These are phyloP conservation scores for Lysandra coridon DNA, from an alignment of 2,888 invertebrate genomes.

Conservation along the genomic window DNA sequence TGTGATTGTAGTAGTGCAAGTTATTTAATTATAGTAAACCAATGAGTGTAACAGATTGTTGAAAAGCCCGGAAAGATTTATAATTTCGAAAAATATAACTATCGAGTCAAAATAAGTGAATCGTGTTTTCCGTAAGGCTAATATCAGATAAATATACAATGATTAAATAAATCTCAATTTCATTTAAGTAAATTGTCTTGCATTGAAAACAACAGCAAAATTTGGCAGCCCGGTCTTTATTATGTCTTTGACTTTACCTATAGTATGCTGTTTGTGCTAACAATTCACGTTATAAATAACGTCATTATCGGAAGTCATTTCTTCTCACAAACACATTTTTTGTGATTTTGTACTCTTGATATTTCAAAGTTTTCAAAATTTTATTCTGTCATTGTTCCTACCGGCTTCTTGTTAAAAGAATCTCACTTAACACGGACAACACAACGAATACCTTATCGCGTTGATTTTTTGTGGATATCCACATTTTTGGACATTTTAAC, in stretches of 20 bases:
- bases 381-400: not conserved
- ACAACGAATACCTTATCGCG: not conserved
- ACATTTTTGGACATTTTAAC: too few species aligned
- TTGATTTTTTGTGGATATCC: not conserved
- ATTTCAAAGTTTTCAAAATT: not conserved
- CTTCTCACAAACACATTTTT: not conserved
- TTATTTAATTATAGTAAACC: too few species aligned
- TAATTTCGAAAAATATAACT: too few species aligned
- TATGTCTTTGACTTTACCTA: not conserved
- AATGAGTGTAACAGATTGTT: too few species aligned
- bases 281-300: constrained; percentile 12
- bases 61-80: too few species aligned
- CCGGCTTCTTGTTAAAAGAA: not conserved
- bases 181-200: too few species aligned
- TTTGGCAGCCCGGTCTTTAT: not conserved
- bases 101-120: too few species aligned
- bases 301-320: not conserved
- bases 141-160: too few species aligned
- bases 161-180: too few species aligned
- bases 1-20: too few species aligned
- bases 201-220: too few species aligned
- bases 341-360: not conserved
- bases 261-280: constrained; percentile 5
- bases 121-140: too few species aligned
- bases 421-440: not conserved